Conservation (phyloP, 2,888 invertebrate genomes). For the Cosmia trapezina region DNA sequence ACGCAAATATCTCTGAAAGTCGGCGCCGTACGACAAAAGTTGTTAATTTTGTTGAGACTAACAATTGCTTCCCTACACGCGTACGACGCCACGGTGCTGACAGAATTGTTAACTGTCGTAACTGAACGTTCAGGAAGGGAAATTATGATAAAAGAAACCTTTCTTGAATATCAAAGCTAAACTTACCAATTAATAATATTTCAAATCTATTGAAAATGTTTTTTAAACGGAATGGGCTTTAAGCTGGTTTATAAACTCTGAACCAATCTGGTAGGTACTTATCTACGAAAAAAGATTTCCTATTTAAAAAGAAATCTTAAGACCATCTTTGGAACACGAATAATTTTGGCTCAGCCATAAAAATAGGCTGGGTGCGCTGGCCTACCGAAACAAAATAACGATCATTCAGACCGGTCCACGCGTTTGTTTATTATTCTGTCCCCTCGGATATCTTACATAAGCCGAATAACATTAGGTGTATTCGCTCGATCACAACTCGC, state of each 20-base stretch:
- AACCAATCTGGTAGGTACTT: not conserved
- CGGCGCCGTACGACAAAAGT: conserved; percentile 23
- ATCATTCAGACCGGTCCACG: not conserved
- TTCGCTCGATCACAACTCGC: conserved; percentile 11
- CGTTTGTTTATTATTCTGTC: conserved; percentile 10
- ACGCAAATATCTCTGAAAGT: conserved; percentile 31
- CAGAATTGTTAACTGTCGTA: conserved; percentile 12
- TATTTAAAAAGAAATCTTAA: not conserved
- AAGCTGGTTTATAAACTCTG: not conserved
- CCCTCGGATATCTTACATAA: conserved; percentile 18
- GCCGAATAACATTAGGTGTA: conserved; percentile 1
- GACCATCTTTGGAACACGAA: not conserved
- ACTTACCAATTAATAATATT: not conserved
- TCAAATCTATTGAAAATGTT: not conserved
- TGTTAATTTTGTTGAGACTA: conserved; percentile 48
- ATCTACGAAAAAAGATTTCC: not conserved
- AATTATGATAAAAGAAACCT: not conserved
- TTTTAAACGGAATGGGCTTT: not conserved
- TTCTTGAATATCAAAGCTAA: not conserved
- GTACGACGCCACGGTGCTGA: not conserved
- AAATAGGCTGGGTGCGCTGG: not conserved
- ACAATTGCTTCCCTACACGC: conserved; percentile 47
- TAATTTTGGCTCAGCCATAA: not conserved
- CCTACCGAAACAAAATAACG: conserved; percentile 6
- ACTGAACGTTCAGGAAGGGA: conserved; percentile 2